phyloP scores from a whole-genome alignment of 2,888 invertebrate species.

The Drosophila percnosoma region DNA sequence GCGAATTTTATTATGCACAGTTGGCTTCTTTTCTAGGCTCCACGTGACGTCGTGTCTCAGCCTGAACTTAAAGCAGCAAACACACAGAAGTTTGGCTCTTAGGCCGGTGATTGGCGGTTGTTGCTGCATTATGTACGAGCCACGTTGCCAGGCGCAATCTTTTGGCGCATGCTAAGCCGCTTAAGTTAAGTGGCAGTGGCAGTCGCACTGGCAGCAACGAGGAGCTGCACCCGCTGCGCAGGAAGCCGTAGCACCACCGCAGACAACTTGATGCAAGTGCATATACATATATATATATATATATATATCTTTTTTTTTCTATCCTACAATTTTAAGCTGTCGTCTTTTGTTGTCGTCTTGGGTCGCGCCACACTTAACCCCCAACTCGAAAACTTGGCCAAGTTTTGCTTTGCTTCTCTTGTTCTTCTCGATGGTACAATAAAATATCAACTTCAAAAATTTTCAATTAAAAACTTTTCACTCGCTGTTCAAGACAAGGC shows the following conservation, averaged over 20 bases:
- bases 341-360: slow-evolving; percentile 47
- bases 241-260: slow-evolving; percentile 47
- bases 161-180: slow-evolving; percentile 62
- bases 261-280: slow-evolving; percentile 43
- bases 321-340: slow-evolving; percentile 50
- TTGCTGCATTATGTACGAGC: slow-evolving; percentile 58
- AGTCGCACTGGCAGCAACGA: slow-evolving; percentile 15
- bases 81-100: slow-evolving; percentile 9
- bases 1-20: slow-evolving; percentile 38
- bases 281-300: neutral
- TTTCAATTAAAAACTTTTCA: slow-evolving; percentile 82
- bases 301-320: too few relatives aligned
- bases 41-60: neutral
- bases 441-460: slow-evolving; percentile 76
- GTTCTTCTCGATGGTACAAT: slow-evolving; percentile 52
- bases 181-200: slow-evolving; percentile 54
- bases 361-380: slow-evolving; percentile 47
- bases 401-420: slow-evolving; percentile 12
- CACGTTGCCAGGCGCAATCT: slow-evolving; percentile 40
- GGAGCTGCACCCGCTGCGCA: slow-evolving; percentile 52
- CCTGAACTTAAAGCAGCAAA: slow-evolving; percentile 2
- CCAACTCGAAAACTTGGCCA: slow-evolving; percentile 33
- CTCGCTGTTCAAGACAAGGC: slow-evolving; percentile 34
- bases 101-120: slow-evolving; percentile 27
- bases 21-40: slow-evolving; percentile 2